Percentiles rank a stretch among this genome's conserved stretches.
Conservation (phyloP, 2,888 invertebrate genomes). For the Acrocera orbiculus region DNA sequence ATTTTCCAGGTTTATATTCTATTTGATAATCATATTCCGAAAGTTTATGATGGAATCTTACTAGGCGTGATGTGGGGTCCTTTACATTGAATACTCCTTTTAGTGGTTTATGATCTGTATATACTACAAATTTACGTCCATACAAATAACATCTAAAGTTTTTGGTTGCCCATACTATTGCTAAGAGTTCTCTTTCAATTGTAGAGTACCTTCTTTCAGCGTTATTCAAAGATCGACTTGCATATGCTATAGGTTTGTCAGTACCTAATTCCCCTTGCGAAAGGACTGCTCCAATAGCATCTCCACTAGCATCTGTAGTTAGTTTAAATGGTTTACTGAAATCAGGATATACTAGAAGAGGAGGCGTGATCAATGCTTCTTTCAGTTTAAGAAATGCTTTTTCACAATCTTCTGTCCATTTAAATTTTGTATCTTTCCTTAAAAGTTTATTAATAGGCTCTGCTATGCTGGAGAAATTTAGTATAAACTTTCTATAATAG, state of each 20-base stretch:
- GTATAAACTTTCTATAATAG: constrained; percentile 4
- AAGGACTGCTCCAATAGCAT: neutral
- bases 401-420: neutral
- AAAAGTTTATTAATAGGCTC: constrained; percentile 1
- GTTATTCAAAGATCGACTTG: constrained; percentile 14
- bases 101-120: neutral
- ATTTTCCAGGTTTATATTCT: too few species aligned
- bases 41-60: too few species aligned
- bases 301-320: neutral
- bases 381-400: constrained; percentile 2
- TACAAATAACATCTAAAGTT: constrained; percentile 15
- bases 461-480: constrained; percentile 1
- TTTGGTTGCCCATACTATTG: constrained; percentile 19
- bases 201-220: constrained; percentile 15
- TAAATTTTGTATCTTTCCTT: constrained; percentile 2
- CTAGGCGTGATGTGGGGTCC: too few species aligned
- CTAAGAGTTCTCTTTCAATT: constrained; percentile 20
- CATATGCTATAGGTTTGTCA: constrained; percentile 12
- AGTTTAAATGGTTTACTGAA: neutral
- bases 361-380: constrained; percentile 1
- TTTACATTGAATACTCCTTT: neutral
- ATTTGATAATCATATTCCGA: too few species aligned
- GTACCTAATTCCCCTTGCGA: too few species aligned
- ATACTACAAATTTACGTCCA: neutral
- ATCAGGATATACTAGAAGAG: constrained; percentile 4